phyloP scores from a whole-genome alignment of 2,888 invertebrate genomes.

The Lasiommata megera region DNA sequence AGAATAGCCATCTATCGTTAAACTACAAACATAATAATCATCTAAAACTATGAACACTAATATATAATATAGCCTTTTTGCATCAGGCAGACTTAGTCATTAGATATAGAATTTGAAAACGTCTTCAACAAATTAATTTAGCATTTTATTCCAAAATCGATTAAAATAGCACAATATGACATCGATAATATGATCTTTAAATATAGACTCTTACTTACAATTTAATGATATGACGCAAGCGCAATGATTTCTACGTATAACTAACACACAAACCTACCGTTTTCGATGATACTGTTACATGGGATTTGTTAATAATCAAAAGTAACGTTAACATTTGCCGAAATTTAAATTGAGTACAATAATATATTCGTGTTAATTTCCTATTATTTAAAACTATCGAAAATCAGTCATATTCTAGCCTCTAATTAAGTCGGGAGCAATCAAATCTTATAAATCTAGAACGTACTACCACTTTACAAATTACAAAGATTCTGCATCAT shows the following conservation, averaged over 20 bases:
- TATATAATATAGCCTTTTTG: not conserved
- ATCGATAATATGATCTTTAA: constrained; percentile 40
- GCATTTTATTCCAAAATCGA: not conserved
- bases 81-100: not conserved
- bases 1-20: not conserved
- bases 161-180: not conserved
- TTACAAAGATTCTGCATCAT: too few species aligned
- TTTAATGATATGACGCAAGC: constrained; percentile 77
- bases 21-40: not conserved
- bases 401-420: constrained; percentile 23
- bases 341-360: not conserved
- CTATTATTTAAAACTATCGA: not conserved
- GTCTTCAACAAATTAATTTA: constrained; percentile 4
- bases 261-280: not conserved
- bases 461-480: too few species aligned
- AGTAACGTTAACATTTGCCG: not conserved
- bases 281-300: not conserved
- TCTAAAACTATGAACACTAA: not conserved
- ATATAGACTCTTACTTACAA: constrained; percentile 53
- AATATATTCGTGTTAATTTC: not conserved
- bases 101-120: not conserved
- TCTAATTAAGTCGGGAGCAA: constrained; percentile 7
- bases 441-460: not conserved
- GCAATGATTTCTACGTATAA: constrained; percentile 47
- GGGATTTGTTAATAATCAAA: not conserved